phyloP scores from a whole-genome alignment of 2,888 invertebrate genomes.

The Synergus japonicus region DNA sequence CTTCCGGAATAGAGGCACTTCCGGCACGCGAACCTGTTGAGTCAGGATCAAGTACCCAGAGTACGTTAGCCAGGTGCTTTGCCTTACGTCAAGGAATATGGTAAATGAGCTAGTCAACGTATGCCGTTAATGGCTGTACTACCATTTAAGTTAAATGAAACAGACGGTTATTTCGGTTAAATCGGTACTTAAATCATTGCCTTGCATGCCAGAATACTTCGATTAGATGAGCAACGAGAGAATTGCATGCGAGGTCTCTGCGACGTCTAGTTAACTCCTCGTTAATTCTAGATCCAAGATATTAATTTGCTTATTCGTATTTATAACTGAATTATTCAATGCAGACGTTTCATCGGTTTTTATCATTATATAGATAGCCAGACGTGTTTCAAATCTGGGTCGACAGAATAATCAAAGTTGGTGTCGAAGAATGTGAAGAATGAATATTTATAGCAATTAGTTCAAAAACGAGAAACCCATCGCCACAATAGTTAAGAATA shows the following conservation, averaged over 20 bases:
- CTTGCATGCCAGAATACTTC: neutral
- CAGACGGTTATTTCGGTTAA: constrained; percentile 17
- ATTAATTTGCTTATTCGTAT: constrained; percentile 8
- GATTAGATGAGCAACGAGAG: neutral
- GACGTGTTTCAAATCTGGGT: neutral
- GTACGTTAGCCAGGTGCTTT: constrained; percentile 22
- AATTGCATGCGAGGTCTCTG: constrained; percentile 9
- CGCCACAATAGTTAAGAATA: no score
- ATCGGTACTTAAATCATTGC: neutral
- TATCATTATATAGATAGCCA: neutral
- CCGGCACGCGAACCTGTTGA: constrained; percentile 76
- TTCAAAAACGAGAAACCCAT: neutral
- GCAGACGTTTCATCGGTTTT: neutral
- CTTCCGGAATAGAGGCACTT: constrained; percentile 69
- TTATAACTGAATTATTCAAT: neutral
- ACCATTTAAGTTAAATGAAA: constrained; percentile 12
- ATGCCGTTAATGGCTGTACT: neutral
- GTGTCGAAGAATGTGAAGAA: neutral
- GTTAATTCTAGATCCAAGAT: constrained; percentile 4
- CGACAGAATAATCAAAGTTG: neutral
- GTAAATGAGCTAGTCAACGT: constrained; percentile 10
- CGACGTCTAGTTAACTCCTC: constrained; percentile 19
- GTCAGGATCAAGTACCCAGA: constrained; percentile 27
- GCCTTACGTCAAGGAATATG: constrained; percentile 12
- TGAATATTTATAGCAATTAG: neutral